Base-by-base conservation (phyloP, 2,113 vertebrate species). In the Stigmatopora nigra region DNA sequence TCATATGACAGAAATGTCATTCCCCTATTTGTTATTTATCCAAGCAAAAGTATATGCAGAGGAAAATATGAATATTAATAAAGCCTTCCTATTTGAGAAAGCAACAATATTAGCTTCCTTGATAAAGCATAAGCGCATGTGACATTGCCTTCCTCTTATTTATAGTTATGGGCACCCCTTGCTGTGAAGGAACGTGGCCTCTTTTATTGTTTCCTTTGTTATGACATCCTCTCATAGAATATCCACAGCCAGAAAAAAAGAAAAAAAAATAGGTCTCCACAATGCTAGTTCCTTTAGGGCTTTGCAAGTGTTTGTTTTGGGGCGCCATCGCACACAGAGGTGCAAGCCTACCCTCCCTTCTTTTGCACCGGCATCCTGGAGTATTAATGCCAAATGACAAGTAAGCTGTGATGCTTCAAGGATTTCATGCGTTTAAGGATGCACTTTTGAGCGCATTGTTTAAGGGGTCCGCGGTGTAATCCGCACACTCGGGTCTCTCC, bases 321-420 rank as follows among this genome's bases (percentile, higher is more conserved):
- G 80, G 86, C 82, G 85, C 75, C 59, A 77, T 64, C 57, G 71
- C 78, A 78, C 73, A 72, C 79, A 78, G 71, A 76, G 81, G 80
- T 84, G 83, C 71, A 79, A 69, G 44, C 53, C 65, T 20, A 1
- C 5, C 45, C 7, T 9, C 41, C 46, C 9, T 25, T 15, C 22
- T 1, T 69, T 76, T 82, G 81, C 84, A 71, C 80, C 78, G 75
- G 79, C 81, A 79, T 80, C 82, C 78, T 69, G 65, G 85, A 88
- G 88, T 88, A 89, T 88, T 89, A 90, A 90, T 87, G 78, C 73
- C 75, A 83, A 87, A 89, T 87, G 90, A 91, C 90, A 90, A 82
- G 81, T 76, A 67, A 65, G 70, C 82, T 71, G 81, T 80, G 86
- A 86, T 82, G 86, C 88, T 84, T 83, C 78, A 78, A 84, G 85